These are phyloP conservation scores for Baryphthengus martii DNA, from an alignment of 2,113 vertebrate genomes.

Conservation along the genomic window DNA sequence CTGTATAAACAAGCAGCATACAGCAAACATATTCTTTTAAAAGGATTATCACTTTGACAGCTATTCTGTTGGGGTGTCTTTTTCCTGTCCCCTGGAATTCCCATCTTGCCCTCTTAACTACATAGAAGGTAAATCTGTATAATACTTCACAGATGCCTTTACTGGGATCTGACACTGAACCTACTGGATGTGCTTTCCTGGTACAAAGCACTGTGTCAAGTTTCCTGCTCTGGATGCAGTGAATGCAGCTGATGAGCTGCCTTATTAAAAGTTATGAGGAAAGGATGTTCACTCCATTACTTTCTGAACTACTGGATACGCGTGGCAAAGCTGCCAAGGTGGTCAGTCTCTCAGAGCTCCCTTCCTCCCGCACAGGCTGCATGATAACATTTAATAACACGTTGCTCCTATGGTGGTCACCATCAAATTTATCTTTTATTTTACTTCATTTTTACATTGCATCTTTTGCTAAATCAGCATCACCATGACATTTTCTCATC, in stretches of 20 bases:
- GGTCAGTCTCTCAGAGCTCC: neutral
- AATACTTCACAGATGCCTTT: constrained; percentile 44
- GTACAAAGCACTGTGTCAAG: constrained; percentile 43
- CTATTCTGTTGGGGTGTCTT: constrained; percentile 50
- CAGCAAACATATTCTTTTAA: constrained; percentile 41
- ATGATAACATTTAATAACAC: neutral
- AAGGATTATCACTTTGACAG: constrained; percentile 62
- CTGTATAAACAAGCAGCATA: constrained; percentile 52
- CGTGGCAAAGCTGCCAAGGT: neutral
- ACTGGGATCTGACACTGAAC: constrained; percentile 36
- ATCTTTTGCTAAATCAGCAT: neutral
- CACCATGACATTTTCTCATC: neutral
- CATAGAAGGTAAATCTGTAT: constrained; percentile 51
- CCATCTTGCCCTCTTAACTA: constrained; percentile 49
- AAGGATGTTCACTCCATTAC: constrained; percentile 40
- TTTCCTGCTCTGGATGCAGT: constrained; percentile 25
- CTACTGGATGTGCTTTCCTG: constrained; percentile 25
- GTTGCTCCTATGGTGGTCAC: neutral
- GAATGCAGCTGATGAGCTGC: constrained; percentile 19
- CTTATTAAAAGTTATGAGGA: constrained; percentile 57
- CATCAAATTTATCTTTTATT: neutral
- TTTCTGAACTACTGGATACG: constrained; percentile 22
- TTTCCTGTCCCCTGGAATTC: constrained; percentile 48
- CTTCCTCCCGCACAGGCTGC: neutral
- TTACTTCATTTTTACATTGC: neutral